phyloP scores from a whole-genome alignment of 2,888 invertebrate genomes.

The Himalopsyche kuldschensis region DNA sequence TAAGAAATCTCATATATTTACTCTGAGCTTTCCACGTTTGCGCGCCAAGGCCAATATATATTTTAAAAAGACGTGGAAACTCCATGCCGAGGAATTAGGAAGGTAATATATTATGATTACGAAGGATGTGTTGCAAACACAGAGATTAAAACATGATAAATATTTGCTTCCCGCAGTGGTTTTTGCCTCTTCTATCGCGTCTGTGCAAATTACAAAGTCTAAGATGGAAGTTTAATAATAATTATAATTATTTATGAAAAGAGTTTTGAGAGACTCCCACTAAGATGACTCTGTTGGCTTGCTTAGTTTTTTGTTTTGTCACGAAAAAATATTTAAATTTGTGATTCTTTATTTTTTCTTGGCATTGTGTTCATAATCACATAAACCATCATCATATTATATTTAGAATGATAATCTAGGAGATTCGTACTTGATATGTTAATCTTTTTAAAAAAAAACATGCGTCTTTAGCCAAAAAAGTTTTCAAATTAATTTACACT shows the following conservation, averaged over 20 bases:
- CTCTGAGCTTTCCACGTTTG: constrained; percentile 14
- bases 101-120: constrained; percentile 36
- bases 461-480: too few relatives aligned
- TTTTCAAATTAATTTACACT: too few relatives aligned
- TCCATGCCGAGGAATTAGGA: constrained; percentile 30
- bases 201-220: background rate
- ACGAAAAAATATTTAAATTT: background rate
- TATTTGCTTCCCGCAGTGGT: constrained; percentile 34
- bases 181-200: background rate
- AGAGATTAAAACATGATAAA: constrained; percentile 37
- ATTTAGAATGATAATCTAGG: too few relatives aligned
- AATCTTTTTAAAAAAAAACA: too few relatives aligned
- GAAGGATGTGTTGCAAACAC: constrained; percentile 37
- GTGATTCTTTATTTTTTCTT: background rate
- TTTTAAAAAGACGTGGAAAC: constrained; percentile 20
- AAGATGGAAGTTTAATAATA: background rate
- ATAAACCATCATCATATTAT: background rate
- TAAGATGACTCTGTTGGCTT: background rate
- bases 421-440: too few relatives aligned
- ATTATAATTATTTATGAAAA: background rate
- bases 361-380: background rate
- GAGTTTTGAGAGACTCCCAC: background rate
- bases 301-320: background rate
- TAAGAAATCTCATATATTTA: constrained; percentile 35
- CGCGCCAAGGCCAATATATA: background rate